These are phyloP conservation scores for Darevskia mixta DNA, from an alignment of 2,797 vertebrate species.

Conservation along the genomic window DNA sequence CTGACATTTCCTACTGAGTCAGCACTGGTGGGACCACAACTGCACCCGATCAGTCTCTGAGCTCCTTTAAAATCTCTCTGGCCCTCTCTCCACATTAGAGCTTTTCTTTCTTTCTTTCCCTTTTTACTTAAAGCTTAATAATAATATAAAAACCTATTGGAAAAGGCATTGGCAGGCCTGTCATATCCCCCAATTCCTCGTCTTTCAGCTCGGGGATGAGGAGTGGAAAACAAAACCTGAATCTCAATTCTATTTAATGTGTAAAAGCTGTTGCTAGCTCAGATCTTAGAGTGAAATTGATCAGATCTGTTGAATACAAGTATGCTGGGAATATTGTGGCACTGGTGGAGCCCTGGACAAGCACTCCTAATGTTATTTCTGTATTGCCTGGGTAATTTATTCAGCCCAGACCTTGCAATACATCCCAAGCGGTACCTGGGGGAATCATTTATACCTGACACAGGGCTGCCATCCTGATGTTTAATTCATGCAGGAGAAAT, in stretches of 20 bases:
- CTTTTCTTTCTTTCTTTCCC: not conserved
- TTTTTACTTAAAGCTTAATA: not conserved
- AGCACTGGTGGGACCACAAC: not conserved
- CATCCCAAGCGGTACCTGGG: conserved; percentile 64
- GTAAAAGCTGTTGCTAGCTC: not conserved
- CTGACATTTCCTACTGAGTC: conserved; percentile 28
- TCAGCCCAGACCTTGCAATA: conserved; percentile 79
- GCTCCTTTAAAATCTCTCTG: conserved; percentile 2
- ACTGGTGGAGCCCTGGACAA: conserved; percentile 80
- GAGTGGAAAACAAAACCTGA: not conserved
- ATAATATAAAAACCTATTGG: not conserved
- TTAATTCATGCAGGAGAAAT: conserved; percentile 73
- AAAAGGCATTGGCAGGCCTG: not conserved
- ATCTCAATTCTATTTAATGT: conserved; percentile 30
- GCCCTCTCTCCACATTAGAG: not conserved
- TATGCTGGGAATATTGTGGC: conserved; percentile 66
- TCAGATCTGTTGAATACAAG: conserved; percentile 57
- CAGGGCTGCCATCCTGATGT: conserved; percentile 83
- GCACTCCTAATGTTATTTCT: conserved; percentile 82
- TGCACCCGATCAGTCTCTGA: not conserved
- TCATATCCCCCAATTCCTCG: not conserved
- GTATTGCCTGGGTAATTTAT: conserved; percentile 83
- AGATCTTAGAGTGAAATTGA: conserved; percentile 44
- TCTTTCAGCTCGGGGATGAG: not conserved
- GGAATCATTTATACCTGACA: conserved; percentile 78